Evolutionary conservation across 1,140 invertebrate species (phyloP).

Genomic region (Drosophila ercepeae): DNA sequence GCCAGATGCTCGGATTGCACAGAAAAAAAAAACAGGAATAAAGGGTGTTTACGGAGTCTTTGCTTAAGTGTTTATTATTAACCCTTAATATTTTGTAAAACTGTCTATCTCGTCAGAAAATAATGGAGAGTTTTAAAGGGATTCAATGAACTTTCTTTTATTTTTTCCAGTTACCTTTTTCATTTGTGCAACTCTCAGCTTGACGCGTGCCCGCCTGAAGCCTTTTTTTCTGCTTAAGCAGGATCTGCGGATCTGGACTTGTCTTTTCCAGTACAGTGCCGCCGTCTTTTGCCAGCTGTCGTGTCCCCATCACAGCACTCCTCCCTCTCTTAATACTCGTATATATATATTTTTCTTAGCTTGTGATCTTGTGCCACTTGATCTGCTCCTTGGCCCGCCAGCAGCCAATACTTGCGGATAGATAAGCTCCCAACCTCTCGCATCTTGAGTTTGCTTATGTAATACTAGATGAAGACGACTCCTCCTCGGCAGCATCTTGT

Average conservation of each 20-base stretch:
- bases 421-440: conserved; percentile 37
- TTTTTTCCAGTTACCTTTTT: conserved; percentile 2
- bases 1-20: conserved; percentile 25
- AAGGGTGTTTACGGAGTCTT: not conserved
- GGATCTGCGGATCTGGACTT: conserved; percentile 14
- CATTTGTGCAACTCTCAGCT: conserved; percentile 36
- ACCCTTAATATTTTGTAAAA: too few species aligned
- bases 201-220: conserved; percentile 60
- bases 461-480: conserved; percentile 63
- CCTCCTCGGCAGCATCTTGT: conserved; percentile 39
- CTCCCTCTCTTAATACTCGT: conserved; percentile 18
- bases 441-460: conserved; percentile 72
- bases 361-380: conserved; percentile 70
- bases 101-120: too few species aligned
- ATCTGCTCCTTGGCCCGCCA: conserved; percentile 53
- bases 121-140: not conserved
- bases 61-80: too few species aligned
- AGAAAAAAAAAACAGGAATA: not conserved
- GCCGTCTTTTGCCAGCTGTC: conserved; percentile 75
- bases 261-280: conserved; percentile 64
- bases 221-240: conserved; percentile 28
- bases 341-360: not conserved
- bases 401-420: conserved; percentile 39
- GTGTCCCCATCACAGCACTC: conserved; percentile 23
- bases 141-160: not conserved